Evolutionary conservation across 2,888 invertebrate species (phyloP), one percentile per base, ranked within the genome.

Genomic region (Trimorus sp.): DNA sequence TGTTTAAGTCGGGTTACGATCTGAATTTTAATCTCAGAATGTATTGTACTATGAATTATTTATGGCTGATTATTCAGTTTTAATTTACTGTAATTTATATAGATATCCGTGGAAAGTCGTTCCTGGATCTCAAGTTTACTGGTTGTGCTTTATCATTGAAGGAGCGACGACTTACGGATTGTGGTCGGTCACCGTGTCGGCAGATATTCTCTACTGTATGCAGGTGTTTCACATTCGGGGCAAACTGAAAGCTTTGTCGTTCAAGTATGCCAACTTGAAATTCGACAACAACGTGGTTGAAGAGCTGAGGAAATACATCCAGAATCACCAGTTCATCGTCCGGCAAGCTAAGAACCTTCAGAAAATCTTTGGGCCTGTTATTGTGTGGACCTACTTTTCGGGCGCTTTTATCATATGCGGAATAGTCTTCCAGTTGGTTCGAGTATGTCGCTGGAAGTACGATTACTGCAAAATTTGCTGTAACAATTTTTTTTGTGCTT

Each of bases 321-420:
- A 58, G 2, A 83, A 68, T 6, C 87, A 88, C 38, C 49, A 45
- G 4, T 38, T 56, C 0, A 38, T 89, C 8, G 59, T 84, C 4
- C 53, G 53, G 14, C 87, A 86, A 38, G 70, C 80, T 0, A 65
- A 82, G 7, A 71, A 82, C 0, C 15, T 89, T 3, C 79, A 88
- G 60, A 60, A 70, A 4, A 77, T 88, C 42, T 88, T 86, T 65
- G 88, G 88, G 1, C 84, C 87, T 0, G 71, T 88, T 8, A 74
- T 88, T 0, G 16, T 89, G 5, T 85, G 85, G 79, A 83, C 86
- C 71, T 69, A 86, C 0, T 37, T 84, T 8, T 85, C 86, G 0
- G 88, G 86, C 54, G 87, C 87, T 3, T 48, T 88, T 6, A 80
- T 85, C 0, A 76, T 89, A 37, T 89, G 89, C 62, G 77, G 83